Evolutionary conservation across 2,113 vertebrate genomes (phyloP).

Genomic region (Atractosteus spatula): DNA sequence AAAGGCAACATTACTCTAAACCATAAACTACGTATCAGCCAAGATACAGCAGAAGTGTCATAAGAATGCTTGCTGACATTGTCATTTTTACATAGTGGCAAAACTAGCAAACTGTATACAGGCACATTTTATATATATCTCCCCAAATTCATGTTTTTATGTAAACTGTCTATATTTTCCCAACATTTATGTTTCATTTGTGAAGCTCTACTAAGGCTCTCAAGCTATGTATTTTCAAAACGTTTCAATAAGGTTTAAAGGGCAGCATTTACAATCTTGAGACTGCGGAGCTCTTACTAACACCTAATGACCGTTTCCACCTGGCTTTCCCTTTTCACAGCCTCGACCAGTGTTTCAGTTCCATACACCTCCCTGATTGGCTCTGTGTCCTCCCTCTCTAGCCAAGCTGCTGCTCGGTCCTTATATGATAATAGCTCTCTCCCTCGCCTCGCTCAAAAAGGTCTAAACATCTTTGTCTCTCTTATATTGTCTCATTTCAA

Average conservation of each 20-base stretch:
- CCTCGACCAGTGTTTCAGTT: conserved; percentile 80
- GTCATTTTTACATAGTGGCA: no score
- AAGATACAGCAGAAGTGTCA: no score
- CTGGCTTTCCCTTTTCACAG: conserved; percentile 81
- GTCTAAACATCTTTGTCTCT: conserved; percentile 80
- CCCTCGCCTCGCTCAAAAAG: conserved; percentile 78
- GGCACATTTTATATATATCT: no score
- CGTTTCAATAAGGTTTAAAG: conserved; percentile 18
- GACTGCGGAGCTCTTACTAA: conserved; percentile 24
- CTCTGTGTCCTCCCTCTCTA: conserved; percentile 82
- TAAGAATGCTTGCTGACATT: no score
- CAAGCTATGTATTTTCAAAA: no score
- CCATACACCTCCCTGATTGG: conserved; percentile 78
- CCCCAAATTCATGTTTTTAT: no score
- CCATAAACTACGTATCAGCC: no score
- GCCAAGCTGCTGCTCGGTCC: conserved; percentile 76
- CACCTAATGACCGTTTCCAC: conserved; percentile 77
- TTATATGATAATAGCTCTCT: conserved; percentile 82
- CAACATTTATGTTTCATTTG: no score
- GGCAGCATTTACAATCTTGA: conserved; percentile 21
- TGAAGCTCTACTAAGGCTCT: no score
- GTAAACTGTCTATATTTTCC: no score
- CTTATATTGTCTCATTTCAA: conserved; percentile 67
- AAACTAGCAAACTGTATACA: no score
- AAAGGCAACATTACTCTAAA: no score